These are phyloP conservation scores for Chloroclystis v-ata DNA, from an alignment of 2,888 invertebrate species.

Conservation along the genomic window DNA sequence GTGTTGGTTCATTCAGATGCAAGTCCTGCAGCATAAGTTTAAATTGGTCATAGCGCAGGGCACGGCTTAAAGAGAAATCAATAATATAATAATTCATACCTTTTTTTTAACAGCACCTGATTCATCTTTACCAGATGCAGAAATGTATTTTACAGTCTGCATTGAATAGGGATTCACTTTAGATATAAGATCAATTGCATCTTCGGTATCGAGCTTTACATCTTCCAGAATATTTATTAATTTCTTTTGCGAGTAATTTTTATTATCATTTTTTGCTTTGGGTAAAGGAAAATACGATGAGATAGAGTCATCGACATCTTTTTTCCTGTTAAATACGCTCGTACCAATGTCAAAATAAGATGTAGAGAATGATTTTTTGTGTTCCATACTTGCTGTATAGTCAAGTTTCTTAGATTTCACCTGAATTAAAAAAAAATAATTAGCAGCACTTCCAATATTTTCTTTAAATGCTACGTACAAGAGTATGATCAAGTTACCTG, in stretches of 20 bases:
- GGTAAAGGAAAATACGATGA: constrained; percentile 44
- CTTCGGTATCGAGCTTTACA: constrained; percentile 45
- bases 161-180: constrained; percentile 46
- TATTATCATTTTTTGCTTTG: constrained; percentile 23
- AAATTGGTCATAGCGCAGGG: too few relatives aligned
- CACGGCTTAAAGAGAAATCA: too few relatives aligned
- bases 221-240: constrained; percentile 64
- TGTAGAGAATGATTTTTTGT: constrained; percentile 19
- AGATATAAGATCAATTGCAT: constrained; percentile 47
- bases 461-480: background rate
- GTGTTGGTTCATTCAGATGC: constrained; percentile 14
- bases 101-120: constrained; percentile 1
- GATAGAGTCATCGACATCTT: constrained; percentile 19
- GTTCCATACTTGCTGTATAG: constrained; percentile 25
- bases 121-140: constrained; percentile 16
- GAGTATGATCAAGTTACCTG: constrained; percentile 40
- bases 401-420: constrained; percentile 42
- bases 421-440: constrained; percentile 31
- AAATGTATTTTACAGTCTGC: constrained; percentile 43
- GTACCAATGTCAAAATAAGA: constrained; percentile 19
- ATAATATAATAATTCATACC: background rate
- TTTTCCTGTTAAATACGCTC: constrained; percentile 25
- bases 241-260: constrained; percentile 52
- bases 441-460: too few relatives aligned
- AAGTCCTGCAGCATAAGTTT: too few relatives aligned